Conservation (phyloP, 1,140 invertebrate genomes). For the Hyphantria cunea region DNA sequence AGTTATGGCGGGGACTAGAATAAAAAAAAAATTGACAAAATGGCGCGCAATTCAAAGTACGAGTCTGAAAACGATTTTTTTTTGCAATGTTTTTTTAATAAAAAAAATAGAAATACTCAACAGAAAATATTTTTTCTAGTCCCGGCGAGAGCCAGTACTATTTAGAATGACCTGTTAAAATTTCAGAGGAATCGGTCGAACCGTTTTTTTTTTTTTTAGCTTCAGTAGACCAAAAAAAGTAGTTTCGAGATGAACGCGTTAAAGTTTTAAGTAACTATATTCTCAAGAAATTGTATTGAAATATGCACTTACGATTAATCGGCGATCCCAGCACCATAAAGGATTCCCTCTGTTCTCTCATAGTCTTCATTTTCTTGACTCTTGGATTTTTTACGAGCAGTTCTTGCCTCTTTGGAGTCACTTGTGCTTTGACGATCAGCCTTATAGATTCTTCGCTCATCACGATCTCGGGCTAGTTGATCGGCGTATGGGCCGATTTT, state of each 20-base stretch:
- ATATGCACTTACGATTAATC: conserved; percentile 8
- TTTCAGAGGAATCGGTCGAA: conserved; percentile 6
- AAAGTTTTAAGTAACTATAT: conserved; percentile 9
- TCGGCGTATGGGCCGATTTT: conserved; percentile 4
- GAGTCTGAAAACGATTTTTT: conserved; percentile 6
- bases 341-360: conserved; percentile 7
- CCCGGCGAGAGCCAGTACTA: conserved; percentile 2
- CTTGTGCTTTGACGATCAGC: conserved; percentile 9
- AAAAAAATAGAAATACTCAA: conserved; percentile 8
- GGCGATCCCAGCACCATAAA: conserved; percentile 9
- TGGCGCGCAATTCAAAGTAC: conserved; percentile 3
- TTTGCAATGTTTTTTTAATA: conserved; percentile 8
- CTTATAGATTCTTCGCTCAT: conserved; percentile 6
- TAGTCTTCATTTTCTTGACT: conserved; percentile 8
- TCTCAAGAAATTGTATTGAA: conserved; percentile 5
- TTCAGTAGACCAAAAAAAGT: conserved; percentile 2
- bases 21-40: conserved; percentile 8
- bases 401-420: conserved; percentile 7
- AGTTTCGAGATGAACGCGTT: conserved; percentile 8
- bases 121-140: conserved; percentile 3
- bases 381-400: conserved; percentile 10
- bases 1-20: conserved; percentile 8
- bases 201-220: conserved; percentile 2
- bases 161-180: conserved; percentile 1
- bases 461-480: conserved; percentile 1